These are phyloP conservation scores for Zalophus californianus DNA, from an alignment of 2,797 vertebrate genomes.

Conservation along the genomic window DNA sequence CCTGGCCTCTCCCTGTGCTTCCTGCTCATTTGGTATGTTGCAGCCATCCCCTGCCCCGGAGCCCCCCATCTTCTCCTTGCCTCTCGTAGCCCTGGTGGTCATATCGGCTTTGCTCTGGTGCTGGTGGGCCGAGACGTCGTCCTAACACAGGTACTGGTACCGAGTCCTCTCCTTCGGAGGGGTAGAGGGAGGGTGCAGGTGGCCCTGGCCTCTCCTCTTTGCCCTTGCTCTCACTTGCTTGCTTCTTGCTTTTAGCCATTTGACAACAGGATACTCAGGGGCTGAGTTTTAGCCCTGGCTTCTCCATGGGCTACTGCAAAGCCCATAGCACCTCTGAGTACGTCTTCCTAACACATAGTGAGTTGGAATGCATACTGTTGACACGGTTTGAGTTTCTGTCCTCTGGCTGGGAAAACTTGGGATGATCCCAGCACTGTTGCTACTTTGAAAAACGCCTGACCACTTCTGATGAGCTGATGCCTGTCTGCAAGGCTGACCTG, in stretches of 20 bases:
- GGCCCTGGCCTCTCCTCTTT: constrained; percentile 31
- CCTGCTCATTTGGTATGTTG: constrained; percentile 78
- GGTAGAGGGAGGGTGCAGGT: constrained; percentile 39
- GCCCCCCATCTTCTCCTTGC: constrained; percentile 93
- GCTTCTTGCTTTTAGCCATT: not conserved
- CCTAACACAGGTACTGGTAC: constrained; percentile 94
- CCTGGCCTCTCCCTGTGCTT: constrained; percentile 54
- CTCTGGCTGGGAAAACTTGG: not conserved
- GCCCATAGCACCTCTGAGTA: not conserved
- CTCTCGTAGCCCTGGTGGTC: constrained; percentile 95
- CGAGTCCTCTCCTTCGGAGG: constrained; percentile 62
- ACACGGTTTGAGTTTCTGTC: constrained; percentile 14
- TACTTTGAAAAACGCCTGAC: not conserved
- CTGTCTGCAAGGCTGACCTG: constrained; percentile 16
- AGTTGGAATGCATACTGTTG: not conserved
- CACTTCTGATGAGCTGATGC: not conserved
- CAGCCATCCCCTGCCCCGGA: constrained; percentile 91
- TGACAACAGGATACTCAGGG: not conserved
- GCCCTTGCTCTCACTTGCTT: not conserved
- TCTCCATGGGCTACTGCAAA: not conserved
- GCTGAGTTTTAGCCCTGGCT: not conserved
- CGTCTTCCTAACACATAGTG: not conserved
- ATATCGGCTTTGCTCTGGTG: constrained; percentile 95
- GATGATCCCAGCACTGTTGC: not conserved
- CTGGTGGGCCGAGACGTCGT: constrained; percentile 96